Evolutionary conservation across 2,888 invertebrate genomes (phyloP).

Genomic region (Zele albiditarsus): DNA sequence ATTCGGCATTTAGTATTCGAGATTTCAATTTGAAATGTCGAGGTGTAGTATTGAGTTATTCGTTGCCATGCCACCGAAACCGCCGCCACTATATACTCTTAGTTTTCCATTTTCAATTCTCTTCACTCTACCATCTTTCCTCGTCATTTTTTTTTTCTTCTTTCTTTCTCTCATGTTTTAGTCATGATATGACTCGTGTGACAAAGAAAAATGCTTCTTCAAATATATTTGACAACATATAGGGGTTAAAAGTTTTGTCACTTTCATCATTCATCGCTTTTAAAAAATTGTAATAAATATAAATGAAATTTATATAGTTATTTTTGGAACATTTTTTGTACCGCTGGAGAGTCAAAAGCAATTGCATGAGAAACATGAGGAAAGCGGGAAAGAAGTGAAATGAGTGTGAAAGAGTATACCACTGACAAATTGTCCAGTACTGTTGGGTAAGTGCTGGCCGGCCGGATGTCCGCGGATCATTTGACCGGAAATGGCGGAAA

Average conservation of each 20-base stretch:
- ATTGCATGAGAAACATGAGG: not conserved
- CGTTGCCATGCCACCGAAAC: not conserved
- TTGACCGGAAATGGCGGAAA: conserved; percentile 70
- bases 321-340: not conserved
- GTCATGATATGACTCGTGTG: not conserved
- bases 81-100: not conserved
- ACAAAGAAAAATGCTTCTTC: not conserved
- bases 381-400: not conserved
- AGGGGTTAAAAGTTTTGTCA: too few relatives aligned
- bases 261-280: too few relatives aligned
- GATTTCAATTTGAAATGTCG: conserved; percentile 14
- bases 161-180: not conserved
- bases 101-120: not conserved
- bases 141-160: not conserved
- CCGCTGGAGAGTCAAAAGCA: not conserved
- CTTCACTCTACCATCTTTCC: not conserved
- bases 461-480: conserved; percentile 69
- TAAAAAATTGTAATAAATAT: too few relatives aligned
- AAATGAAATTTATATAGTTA: too few relatives aligned
- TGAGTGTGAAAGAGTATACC: not conserved
- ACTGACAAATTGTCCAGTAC: not conserved
- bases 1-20: conserved; percentile 10
- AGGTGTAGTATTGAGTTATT: conserved; percentile 1
- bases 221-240: too few relatives aligned
- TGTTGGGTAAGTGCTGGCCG: conserved; percentile 45